Conservation (phyloP, 1,140 invertebrate genomes). For the Diabrotica virgifera region DNA sequence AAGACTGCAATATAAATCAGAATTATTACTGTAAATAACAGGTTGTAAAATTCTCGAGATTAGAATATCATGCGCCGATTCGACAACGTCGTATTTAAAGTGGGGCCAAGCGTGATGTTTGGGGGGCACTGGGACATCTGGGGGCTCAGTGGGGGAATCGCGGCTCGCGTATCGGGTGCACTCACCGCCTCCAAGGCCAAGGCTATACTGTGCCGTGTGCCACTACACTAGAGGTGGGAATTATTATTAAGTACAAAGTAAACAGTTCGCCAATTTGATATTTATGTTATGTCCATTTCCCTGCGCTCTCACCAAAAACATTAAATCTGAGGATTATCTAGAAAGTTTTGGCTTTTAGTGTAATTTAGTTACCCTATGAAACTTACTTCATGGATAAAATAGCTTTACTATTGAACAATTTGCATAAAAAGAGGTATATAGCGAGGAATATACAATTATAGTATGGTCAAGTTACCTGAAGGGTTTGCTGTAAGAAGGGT, state of each 20-base stretch:
- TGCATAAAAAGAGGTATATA: too few species aligned
- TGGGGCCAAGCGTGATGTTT: slow-evolving; percentile 16
- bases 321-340: too few species aligned
- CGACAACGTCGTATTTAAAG: neutral
- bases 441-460: too few species aligned
- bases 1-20: neutral
- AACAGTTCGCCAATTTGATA: too few species aligned
- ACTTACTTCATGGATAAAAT: too few species aligned
- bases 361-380: too few species aligned
- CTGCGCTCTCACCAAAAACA: too few species aligned
- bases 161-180: slow-evolving; percentile 27
- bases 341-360: too few species aligned
- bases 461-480: too few species aligned
- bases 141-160: slow-evolving; percentile 27
- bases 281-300: too few species aligned
- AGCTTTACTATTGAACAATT: too few species aligned
- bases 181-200: slow-evolving; percentile 38
- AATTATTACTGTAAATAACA: neutral
- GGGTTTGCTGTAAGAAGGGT: too few species aligned
- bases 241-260: neutral
- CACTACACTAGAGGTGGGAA: slow-evolving; percentile 13
- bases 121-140: slow-evolving; percentile 37
- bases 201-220: slow-evolving; percentile 28
- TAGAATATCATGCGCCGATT: neutral
- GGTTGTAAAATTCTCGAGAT: neutral